Percentiles rank a stretch among this genome's conserved stretches.
phyloP scores from a whole-genome alignment of 2,888 invertebrate species.

The Bembecia ichneumoniformis region DNA sequence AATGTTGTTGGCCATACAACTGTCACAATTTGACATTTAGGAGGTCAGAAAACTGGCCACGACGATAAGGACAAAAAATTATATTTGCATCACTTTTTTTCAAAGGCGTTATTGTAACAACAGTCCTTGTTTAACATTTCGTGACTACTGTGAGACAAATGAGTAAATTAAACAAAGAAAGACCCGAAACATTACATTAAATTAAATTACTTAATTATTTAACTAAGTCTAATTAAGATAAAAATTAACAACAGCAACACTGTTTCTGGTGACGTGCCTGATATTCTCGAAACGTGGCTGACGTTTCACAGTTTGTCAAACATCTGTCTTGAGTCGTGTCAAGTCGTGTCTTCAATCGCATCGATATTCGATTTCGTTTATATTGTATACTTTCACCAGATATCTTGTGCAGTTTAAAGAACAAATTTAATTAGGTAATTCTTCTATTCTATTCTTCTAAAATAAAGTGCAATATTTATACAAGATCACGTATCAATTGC shows the following conservation, averaged over 20 bases:
- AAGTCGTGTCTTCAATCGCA: not conserved
- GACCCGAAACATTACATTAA: too few relatives aligned
- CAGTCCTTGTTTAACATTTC: too few relatives aligned
- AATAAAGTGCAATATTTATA: not conserved
- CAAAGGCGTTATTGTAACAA: too few relatives aligned
- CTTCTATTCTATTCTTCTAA: not conserved
- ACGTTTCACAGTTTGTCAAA: constrained; percentile 29
- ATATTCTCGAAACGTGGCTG: constrained; percentile 63
- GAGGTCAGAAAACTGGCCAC: too few relatives aligned
- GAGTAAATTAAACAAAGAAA: too few relatives aligned
- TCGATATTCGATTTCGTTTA: not conserved
- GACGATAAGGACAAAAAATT: too few relatives aligned
- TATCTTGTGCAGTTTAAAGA: not conserved
- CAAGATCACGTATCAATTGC: not conserved
- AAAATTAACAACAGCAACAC: constrained; percentile 22
- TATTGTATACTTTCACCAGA: not conserved
- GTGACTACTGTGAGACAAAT: too few relatives aligned
- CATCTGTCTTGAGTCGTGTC: not conserved
- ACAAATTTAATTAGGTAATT: not conserved
- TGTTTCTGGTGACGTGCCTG: constrained; percentile 51
- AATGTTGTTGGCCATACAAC: too few relatives aligned
- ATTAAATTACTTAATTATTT: too few relatives aligned
- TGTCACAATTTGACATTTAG: too few relatives aligned
- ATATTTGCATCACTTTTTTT: too few relatives aligned
- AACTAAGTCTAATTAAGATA: too few relatives aligned